Evolutionary conservation across 2,797 vertebrate species (phyloP).

Genomic region (Xiphophorus birchmanni): DNA sequence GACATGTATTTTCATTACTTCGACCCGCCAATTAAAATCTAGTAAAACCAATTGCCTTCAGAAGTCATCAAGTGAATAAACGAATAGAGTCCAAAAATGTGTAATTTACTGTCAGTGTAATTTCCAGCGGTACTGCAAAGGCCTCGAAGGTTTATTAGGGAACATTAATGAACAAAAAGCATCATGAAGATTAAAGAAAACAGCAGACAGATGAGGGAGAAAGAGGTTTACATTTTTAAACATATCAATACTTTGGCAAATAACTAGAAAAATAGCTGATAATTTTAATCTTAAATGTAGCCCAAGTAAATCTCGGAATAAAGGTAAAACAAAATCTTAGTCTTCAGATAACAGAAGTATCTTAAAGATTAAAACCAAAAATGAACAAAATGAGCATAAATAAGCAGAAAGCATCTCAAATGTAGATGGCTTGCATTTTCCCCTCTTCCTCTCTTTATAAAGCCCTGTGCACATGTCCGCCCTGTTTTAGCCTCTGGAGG

Average conservation of each 20-base stretch:
- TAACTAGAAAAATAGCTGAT: background rate
- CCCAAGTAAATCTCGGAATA: background rate
- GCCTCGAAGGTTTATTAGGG: no score
- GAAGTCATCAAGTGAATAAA: no score
- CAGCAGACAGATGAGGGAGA: no score
- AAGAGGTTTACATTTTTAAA: no score
- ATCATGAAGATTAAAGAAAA: no score
- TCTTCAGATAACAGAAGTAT: background rate
- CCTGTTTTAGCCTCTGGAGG: slow-evolving; percentile 51
- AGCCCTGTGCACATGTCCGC: slow-evolving; percentile 37
- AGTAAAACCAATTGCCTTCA: no score
- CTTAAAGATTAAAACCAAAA: slow-evolving; percentile 6
- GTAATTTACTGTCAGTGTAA: no score
- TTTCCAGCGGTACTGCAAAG: no score
- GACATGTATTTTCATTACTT: no score
- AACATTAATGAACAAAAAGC: no score
- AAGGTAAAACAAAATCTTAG: background rate
- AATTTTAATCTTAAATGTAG: background rate
- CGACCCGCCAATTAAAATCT: no score
- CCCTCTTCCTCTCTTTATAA: slow-evolving; percentile 51
- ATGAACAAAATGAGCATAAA: slow-evolving; percentile 20
- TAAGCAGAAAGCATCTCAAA: slow-evolving; percentile 1
- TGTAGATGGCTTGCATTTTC: slow-evolving; percentile 36
- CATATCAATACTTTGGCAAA: background rate
- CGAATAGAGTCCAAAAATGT: no score